These are phyloP conservation scores for Rynchops niger DNA, from an alignment of 2,113 vertebrate species.

Conservation along the genomic window DNA sequence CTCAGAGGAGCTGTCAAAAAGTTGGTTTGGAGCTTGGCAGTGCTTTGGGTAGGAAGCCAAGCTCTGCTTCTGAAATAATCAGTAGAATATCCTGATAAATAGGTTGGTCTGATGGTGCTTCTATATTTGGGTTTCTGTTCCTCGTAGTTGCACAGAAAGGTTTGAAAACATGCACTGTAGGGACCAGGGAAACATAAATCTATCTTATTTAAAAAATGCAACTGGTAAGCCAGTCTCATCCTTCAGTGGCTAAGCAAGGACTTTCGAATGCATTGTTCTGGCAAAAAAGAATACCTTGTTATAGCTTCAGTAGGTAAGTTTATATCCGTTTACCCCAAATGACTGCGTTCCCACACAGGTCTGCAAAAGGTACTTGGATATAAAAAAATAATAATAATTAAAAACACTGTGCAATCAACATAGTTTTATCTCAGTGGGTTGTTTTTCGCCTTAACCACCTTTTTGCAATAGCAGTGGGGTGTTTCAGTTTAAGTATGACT, in stretches of 20 bases:
- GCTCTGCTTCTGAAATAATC: not conserved
- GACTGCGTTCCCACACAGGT: not conserved
- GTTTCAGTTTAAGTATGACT: not conserved
- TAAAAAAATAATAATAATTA: not conserved
- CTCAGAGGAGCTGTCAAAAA: not conserved
- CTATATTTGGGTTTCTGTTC: not conserved
- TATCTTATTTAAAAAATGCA: not conserved
- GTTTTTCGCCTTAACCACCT: not conserved
- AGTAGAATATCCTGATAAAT: not conserved
- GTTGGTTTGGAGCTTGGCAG: not conserved
- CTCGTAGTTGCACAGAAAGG: not conserved
- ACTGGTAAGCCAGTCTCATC: not conserved
- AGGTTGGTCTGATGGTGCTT: not conserved
- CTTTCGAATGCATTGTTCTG: not conserved
- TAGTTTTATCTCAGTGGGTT: not conserved
- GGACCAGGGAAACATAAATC: not conserved
- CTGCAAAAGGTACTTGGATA: not conserved
- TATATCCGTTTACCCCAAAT: not conserved
- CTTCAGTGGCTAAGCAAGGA: not conserved
- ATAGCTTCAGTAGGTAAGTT: not conserved
- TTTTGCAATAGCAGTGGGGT: not conserved
- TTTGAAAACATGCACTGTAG: not conserved
- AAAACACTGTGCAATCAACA: not conserved
- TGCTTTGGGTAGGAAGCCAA: not conserved
- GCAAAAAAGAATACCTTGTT: not conserved